These are phyloP conservation scores for Esox masquinongy DNA, from an alignment of 2,797 vertebrate species.

Conservation along the genomic window DNA sequence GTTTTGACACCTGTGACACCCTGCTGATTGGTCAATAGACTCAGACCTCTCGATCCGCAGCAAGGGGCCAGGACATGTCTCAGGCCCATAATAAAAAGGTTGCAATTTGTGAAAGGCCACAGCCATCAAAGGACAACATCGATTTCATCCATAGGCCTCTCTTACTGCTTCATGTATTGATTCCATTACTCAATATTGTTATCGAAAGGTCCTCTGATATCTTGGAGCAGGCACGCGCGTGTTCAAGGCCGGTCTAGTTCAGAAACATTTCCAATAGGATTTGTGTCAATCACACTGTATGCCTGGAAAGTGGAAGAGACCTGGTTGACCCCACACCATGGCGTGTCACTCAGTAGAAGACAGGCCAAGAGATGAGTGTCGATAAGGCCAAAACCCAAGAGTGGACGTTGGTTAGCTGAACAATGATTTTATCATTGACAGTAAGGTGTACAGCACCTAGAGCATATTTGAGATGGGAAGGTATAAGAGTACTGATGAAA, in stretches of 20 bases:
- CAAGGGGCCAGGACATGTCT: constrained; percentile 46
- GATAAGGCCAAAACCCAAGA: constrained; percentile 52
- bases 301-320: constrained; percentile 64
- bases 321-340: constrained; percentile 54
- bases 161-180: constrained; percentile 49
- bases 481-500: constrained; percentile 57
- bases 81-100: constrained; percentile 73
- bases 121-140: constrained; percentile 68
- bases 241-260: constrained; percentile 40
- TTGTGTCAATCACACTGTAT: constrained; percentile 63
- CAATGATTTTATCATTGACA: constrained; percentile 48
- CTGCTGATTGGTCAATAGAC: constrained; percentile 29
- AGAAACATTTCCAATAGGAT: constrained; percentile 63
- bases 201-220: constrained; percentile 50
- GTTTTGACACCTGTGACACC: constrained; percentile 73
- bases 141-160: constrained; percentile 60
- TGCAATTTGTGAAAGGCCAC: constrained; percentile 72
- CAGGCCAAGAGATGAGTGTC: constrained; percentile 57
- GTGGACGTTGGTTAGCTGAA: constrained; percentile 45
- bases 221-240: constrained; percentile 32
- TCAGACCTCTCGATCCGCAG: constrained; percentile 26
- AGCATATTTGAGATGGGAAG: constrained; percentile 16
- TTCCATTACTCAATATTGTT: constrained; percentile 67
- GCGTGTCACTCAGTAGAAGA: constrained; percentile 57
- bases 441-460: constrained; percentile 16